phyloP scores from a whole-genome alignment of 2,797 vertebrate genomes.

The Varecia variegata region DNA sequence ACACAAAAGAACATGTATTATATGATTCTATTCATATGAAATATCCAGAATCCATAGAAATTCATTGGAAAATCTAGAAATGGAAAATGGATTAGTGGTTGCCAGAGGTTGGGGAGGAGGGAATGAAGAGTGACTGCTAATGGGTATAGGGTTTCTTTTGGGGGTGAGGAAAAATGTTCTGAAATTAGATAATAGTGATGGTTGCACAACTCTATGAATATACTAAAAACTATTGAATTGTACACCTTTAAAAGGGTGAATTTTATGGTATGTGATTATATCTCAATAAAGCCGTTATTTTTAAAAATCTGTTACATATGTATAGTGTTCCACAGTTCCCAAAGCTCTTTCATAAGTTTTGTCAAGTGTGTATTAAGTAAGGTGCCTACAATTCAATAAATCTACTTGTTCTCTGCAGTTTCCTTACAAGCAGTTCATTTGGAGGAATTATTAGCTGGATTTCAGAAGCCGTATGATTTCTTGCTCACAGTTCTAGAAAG shows the following conservation, averaged over 20 bases:
- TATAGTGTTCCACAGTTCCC: background rate
- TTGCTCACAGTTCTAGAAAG: background rate
- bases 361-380: background rate
- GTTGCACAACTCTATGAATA: background rate
- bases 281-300: background rate
- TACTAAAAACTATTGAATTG: background rate
- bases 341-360: background rate
- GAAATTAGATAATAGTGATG: background rate
- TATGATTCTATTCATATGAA: background rate
- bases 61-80: background rate
- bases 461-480: conserved; percentile 26
- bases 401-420: background rate
- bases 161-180: background rate
- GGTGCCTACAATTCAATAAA: background rate
- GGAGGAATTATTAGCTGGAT: conserved; percentile 11
- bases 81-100: background rate
- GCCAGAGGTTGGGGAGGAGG: background rate
- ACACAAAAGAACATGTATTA: background rate
- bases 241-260: background rate
- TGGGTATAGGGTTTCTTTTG: background rate
- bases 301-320: background rate
- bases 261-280: background rate
- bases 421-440: background rate
- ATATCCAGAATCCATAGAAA: background rate
- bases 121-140: background rate